Evolutionary conservation across 2,888 invertebrate genomes (phyloP).

Genomic region (Chloroclysta siterata): DNA sequence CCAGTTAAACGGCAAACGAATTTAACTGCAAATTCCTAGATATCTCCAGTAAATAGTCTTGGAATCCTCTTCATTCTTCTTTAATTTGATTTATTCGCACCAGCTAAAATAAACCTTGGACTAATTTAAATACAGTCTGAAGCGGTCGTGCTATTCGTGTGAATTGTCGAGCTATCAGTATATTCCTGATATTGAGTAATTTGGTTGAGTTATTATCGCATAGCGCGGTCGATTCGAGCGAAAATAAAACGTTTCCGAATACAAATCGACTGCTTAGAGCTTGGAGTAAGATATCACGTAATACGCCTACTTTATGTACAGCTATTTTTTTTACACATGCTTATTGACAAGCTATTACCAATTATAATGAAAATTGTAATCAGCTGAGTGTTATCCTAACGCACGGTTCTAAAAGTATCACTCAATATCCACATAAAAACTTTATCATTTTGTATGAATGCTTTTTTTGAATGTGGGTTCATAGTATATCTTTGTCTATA

Average conservation of each 20-base stretch:
- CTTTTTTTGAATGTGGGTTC: too few relatives aligned
- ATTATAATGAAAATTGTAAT: too few relatives aligned
- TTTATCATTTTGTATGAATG: too few relatives aligned
- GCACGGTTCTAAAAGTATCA: too few relatives aligned
- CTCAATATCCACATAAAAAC: too few relatives aligned
- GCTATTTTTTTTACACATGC: neutral
- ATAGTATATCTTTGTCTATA: too few relatives aligned
- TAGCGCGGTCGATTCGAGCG: slow-evolving; percentile 48
- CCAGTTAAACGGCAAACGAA: neutral
- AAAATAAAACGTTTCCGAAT: slow-evolving; percentile 62
- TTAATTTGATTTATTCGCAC: slow-evolving; percentile 19
- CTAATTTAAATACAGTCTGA: slow-evolving; percentile 5
- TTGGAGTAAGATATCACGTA: slow-evolving; percentile 38
- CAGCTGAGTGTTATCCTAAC: too few relatives aligned
- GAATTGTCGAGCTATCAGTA: slow-evolving; percentile 37
- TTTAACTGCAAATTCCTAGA: neutral
- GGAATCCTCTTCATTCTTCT: slow-evolving; percentile 1
- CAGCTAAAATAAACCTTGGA: slow-evolving; percentile 21
- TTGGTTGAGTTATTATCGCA: slow-evolving; percentile 58
- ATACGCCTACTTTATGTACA: slow-evolving; percentile 8
- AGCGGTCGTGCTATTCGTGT: slow-evolving; percentile 26
- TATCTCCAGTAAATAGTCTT: neutral
- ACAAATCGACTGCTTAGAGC: slow-evolving; percentile 58
- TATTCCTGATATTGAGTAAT: slow-evolving; percentile 47
- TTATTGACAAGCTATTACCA: neutral